These are phyloP conservation scores for Neosilurus mollespiculum DNA, from an alignment of 2,797 vertebrate species.

Conservation along the genomic window DNA sequence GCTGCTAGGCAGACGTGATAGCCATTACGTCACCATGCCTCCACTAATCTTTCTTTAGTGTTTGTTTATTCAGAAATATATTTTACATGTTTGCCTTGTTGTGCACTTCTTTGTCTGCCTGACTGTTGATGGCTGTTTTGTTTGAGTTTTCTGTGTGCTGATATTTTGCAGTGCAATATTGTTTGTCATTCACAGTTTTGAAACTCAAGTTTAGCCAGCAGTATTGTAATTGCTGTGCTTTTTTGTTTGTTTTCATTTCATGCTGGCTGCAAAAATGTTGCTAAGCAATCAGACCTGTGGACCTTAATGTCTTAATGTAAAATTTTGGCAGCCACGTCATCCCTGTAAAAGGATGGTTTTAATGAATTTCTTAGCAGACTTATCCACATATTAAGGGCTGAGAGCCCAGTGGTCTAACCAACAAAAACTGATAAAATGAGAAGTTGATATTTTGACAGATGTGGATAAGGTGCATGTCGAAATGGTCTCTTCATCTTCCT, in stretches of 20 bases:
- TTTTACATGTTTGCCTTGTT: slow-evolving; percentile 1
- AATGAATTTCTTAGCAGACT: neutral
- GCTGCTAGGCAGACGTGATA: too few species aligned
- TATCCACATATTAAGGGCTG: neutral
- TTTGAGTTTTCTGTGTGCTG: slow-evolving; percentile 6
- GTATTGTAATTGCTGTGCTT: neutral
- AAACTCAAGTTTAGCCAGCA: neutral
- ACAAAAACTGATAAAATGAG: too few species aligned
- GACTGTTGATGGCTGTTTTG: neutral
- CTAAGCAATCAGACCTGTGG: neutral
- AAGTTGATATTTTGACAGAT: too few species aligned
- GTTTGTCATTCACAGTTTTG: neutral
- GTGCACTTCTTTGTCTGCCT: slow-evolving; percentile 23
- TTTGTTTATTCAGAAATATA: slow-evolving; percentile 9
- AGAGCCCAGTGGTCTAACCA: too few species aligned
- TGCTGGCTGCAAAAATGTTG: neutral
- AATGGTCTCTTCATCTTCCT: too few species aligned
- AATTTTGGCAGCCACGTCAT: neutral
- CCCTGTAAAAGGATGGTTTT: neutral
- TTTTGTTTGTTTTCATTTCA: neutral
- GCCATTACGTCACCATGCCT: too few species aligned
- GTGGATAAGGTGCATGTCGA: too few species aligned
- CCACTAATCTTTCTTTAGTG: neutral
- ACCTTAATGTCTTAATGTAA: neutral
- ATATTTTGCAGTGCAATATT: slow-evolving; percentile 23